Percentiles rank a stretch among this genome's conserved stretches.
phyloP scores from a whole-genome alignment of 2,797 vertebrate species.

The Myotis planiceps region DNA sequence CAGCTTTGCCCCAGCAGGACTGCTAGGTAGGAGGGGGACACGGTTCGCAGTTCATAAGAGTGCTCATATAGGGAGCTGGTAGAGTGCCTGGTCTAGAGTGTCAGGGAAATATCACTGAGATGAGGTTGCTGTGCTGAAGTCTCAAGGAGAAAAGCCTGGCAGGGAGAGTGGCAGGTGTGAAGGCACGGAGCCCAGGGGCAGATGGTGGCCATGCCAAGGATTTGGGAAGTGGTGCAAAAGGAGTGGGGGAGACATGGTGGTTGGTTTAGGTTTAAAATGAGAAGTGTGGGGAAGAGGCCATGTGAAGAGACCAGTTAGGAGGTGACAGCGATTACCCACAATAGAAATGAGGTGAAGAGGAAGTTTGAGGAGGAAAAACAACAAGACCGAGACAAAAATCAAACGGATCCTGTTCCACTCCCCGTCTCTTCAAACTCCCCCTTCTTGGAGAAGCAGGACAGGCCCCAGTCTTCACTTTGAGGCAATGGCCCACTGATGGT shows the following conservation, averaged over 20 bases:
- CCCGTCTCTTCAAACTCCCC: neutral
- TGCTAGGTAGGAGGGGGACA: neutral
- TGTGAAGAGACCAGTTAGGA: neutral
- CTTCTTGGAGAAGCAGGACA: neutral
- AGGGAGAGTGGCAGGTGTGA: neutral
- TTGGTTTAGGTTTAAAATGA: neutral
- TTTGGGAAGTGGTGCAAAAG: neutral
- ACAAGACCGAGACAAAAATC: neutral
- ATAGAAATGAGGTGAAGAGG: neutral
- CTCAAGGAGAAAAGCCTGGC: neutral
- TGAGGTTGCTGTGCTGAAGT: neutral
- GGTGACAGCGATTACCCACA: neutral
- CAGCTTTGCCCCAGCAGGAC: neutral
- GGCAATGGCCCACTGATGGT: neutral
- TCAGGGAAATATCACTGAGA: neutral
- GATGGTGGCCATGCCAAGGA: neutral
- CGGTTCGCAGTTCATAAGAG: accelerated
- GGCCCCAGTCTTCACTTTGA: neutral
- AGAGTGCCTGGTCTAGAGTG: neutral
- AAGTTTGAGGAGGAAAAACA: neutral
- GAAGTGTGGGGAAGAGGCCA: neutral
- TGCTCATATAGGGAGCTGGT: neutral
- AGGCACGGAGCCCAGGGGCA: neutral
- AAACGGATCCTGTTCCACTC: neutral
- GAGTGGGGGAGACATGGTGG: neutral